Percentiles rank a stretch among this genome's conserved stretches.
Evolutionary conservation across 2,113 vertebrate genomes (phyloP).

Genomic region (Phasianus colchicus): DNA sequence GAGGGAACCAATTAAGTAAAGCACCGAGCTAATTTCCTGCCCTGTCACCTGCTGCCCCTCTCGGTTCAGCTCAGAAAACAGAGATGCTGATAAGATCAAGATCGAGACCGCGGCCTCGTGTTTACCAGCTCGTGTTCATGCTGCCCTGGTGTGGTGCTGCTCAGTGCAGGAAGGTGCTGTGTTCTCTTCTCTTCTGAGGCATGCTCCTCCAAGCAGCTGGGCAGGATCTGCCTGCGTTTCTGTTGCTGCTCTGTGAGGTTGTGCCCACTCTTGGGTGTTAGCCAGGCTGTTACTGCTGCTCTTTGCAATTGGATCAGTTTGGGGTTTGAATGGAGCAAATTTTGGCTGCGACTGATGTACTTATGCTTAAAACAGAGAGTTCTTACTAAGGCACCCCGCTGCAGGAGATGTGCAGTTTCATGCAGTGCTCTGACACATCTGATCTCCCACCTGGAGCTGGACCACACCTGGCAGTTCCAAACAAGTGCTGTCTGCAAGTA

Average conservation of each 20-base stretch:
- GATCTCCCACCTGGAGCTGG: not conserved
- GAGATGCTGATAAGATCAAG: not conserved
- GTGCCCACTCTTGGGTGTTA: accelerated
- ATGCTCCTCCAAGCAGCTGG: not conserved
- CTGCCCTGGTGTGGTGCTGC: not conserved
- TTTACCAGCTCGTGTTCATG: not conserved
- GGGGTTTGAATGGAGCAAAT: accelerated
- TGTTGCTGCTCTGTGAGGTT: not conserved
- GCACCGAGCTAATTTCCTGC: not conserved
- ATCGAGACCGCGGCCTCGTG: accelerated
- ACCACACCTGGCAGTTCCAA: not conserved
- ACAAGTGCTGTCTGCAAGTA: accelerated
- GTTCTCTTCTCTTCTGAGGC: not conserved
- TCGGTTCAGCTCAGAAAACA: not conserved
- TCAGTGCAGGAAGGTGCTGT: not conserved
- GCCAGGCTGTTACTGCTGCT: not conserved
- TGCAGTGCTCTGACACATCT: accelerated
- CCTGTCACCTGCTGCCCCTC: not conserved
- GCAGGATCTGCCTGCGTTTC: not conserved
- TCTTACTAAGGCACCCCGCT: accelerated
- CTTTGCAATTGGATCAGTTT: accelerated
- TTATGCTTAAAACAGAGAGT: not conserved
- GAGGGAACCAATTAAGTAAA: not conserved
- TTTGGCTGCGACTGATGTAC: not conserved
- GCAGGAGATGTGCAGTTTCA: not conserved